Evolutionary conservation across 2,888 invertebrate species (phyloP), one percentile per base, ranked within the genome.

Genomic region (Muscina levida): DNA sequence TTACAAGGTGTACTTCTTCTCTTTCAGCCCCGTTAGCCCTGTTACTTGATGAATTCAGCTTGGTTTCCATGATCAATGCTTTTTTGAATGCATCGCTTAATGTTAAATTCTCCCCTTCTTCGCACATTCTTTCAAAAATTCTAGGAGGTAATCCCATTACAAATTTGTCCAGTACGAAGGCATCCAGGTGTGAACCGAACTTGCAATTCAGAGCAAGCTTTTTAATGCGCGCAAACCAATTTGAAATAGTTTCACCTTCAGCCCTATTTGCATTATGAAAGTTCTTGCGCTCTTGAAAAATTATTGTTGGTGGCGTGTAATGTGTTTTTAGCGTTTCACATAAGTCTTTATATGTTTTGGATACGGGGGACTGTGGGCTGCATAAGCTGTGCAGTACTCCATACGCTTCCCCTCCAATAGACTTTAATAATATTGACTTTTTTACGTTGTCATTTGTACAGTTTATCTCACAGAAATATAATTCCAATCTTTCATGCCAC

Each of bases 21-120:
- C n/a, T n/a, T n/a, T n/a, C n/a, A n/a, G n/a, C n/a, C n/a, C 8
- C 3, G 31, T 5, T 31, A 8, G 8, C 3, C 31, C 8, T 31
- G 31, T 31, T 31, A 8, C 31, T 31, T 8, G 31, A 5, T 31
- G 51, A 11, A 1, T 19, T 19, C 51, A 19, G 19, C 22, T 59
- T 59, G 11, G 39, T 59, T 11, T 73, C 73, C 19, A 42, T 24
- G 5, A 73, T 56, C 17, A 73, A 19, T 6, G 73, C 72, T 22
- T 73, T 73, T 31, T 56, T 39, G 4, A 66, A 53, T n/a, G 73
- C 73, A 39, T 1, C 53, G 51, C 19, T n/a, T 3, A 81, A 31
- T 42, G 83, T 79, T 8, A 82, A 51, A 15, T 74, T 78, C 31
- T 83, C 77, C 11, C 79, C 81, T 19, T 82, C 81, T 59, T 83